Base-by-base conservation (phyloP, 2,888 invertebrate species). In the Quadroppia sp. region DNA sequence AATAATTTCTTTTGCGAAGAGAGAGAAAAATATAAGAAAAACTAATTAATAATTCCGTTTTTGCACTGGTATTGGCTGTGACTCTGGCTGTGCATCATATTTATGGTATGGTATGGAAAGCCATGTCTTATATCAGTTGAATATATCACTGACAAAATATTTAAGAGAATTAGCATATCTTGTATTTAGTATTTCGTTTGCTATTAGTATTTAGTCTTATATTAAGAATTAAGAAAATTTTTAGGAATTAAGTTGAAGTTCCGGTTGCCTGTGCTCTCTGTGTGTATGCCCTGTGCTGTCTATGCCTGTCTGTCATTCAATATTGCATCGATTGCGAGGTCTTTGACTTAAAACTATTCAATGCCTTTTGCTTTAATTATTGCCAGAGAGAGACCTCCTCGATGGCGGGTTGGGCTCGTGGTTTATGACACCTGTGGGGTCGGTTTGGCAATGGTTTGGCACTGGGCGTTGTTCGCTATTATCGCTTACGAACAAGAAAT, bases 401-500 rank as follows among this genome's bases (percentile, higher is more conserved):
- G 64, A 64, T 64, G 36, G 64, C 64, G 64, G 64, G 64, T 64
- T 64, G 64, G 64, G 64, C 64, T 59, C 64, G 64, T 64, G 64
- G 64, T 64, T 64, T 64, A 64, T 64, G 64, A 64, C 64, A 64
- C 64, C 64, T 64, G 64, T 64, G 64, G 64, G 64, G 64, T 64
- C 64, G 64, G 64, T 64, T 64, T 64, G 64, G 64, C 64, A 64
- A 64, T 64, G 36, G 36, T 40, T 64, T 64, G 64, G 64, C 64
- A 64, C 32, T 64, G 64, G 64, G 64, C 64, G 64, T 64, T 64
- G 64, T 32, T 36, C 36, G 36, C 32, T 64, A 59, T 59, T 59
- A 64, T 64, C 64, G 32, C 64, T 64, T 36, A 32, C n/a, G 30
- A 64, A 32, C 40, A 64, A 64, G 40, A 64, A 64, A 64, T 64